Evolutionary conservation across 1,140 invertebrate species (phyloP).

Genomic region (Dermatophagoides farinae): DNA sequence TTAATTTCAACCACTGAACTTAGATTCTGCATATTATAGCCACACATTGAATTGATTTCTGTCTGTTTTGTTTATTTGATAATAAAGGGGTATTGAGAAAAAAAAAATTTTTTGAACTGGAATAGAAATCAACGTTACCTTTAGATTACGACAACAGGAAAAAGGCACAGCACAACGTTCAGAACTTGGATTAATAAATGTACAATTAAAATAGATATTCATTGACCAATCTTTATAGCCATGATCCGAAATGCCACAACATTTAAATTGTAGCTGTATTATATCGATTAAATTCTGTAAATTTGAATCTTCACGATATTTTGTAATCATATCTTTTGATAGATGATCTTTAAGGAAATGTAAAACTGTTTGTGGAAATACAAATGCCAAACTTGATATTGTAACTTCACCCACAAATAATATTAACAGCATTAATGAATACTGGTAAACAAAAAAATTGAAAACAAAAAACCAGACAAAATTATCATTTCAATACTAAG

Average conservation of each 20-base stretch:
- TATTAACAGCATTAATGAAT: conserved; percentile 63
- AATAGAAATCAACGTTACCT: too few species aligned
- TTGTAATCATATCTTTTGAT: conserved; percentile 71
- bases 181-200: conserved; percentile 36
- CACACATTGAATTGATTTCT: conserved; percentile 75
- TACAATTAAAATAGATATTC: conserved; percentile 85
- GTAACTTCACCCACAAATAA: conserved; percentile 76
- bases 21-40: conserved; percentile 50
- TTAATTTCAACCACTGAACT: conserved; percentile 18
- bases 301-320: conserved; percentile 72
- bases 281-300: conserved; percentile 81
- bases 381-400: conserved; percentile 68
- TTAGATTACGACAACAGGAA: conserved; percentile 76
- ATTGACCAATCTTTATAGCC: conserved; percentile 79
- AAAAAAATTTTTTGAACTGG: conserved; percentile 21
- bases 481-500: neutral
- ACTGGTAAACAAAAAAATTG: conserved; percentile 33
- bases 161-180: conserved; percentile 78
- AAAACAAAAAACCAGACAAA: conserved; percentile 9
- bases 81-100: too few species aligned
- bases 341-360: conserved; percentile 50
- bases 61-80: too few species aligned
- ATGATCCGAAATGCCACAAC: conserved; percentile 67
- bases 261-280: conserved; percentile 71
- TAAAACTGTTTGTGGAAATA: conserved; percentile 68